Conservation (phyloP, 2,113 vertebrate genomes). For the Oncorhynchus tshawytscha region DNA sequence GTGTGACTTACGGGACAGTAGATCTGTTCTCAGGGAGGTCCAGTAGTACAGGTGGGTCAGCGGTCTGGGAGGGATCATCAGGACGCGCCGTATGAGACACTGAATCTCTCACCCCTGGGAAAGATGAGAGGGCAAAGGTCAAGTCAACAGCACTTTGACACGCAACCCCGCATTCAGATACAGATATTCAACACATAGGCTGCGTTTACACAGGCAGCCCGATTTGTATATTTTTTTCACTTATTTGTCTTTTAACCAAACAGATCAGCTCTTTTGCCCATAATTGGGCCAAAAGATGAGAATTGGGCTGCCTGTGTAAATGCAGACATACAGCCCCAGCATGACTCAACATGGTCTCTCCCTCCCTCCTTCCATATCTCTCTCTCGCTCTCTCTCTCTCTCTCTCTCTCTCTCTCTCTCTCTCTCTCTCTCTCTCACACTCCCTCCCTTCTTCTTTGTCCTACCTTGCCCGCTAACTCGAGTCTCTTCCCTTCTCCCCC, state of each 20-base stretch:
- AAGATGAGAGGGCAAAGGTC: slow-evolving; percentile 29
- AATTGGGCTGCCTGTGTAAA: too few species aligned
- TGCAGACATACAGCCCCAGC: too few species aligned
- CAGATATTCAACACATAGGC: neutral
- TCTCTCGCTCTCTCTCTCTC: neutral
- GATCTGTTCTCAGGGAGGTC: slow-evolving; percentile 86
- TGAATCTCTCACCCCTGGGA: slow-evolving; percentile 86
- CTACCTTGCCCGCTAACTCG: neutral
- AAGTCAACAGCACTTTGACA: neutral
- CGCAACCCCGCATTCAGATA: neutral
- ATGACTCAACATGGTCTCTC: too few species aligned
- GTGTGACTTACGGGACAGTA: slow-evolving; percentile 79
- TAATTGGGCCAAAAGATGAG: too few species aligned
- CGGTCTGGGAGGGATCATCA: slow-evolving; percentile 67
- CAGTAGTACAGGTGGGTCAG: slow-evolving; percentile 82
- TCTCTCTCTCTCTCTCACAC: neutral
- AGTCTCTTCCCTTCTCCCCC: neutral
- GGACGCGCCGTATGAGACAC: slow-evolving; percentile 86
- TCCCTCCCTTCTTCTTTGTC: neutral
- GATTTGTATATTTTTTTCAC: too few species aligned
- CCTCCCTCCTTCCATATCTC: neutral
- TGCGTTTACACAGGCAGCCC: too few species aligned
- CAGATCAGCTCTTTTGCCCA: too few species aligned
- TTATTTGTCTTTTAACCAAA: too few species aligned
- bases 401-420: neutral